These are phyloP conservation scores for Porites australiensis DNA, from an alignment of 64 coral and sea anemone genomes.

Conservation along the genomic window DNA sequence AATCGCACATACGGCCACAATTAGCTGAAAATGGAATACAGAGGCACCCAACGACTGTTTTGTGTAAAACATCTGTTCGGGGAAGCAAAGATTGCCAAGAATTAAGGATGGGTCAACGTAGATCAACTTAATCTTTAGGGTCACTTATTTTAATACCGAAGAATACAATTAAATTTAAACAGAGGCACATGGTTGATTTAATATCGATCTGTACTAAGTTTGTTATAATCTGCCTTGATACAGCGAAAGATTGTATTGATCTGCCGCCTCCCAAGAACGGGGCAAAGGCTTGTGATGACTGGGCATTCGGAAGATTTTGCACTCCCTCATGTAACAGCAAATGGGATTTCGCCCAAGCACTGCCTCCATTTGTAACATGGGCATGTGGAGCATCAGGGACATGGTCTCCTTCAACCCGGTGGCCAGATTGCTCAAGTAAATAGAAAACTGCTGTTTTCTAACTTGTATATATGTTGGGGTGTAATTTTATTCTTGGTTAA, in stretches of 20 bases:
- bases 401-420: background rate
- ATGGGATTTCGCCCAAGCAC: background rate
- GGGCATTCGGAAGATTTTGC: conserved; percentile 25
- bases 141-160: too few relatives aligned
- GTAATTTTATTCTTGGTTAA: too few relatives aligned
- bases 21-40: too few relatives aligned
- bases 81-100: too few relatives aligned
- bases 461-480: too few relatives aligned
- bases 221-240: background rate
- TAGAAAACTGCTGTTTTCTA: background rate
- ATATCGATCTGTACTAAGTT: background rate
- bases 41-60: too few relatives aligned
- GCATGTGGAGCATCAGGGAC: conserved; percentile 2
- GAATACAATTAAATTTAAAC: too few relatives aligned
- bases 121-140: too few relatives aligned
- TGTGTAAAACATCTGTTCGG: too few relatives aligned
- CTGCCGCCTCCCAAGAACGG: background rate
- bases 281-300: conserved; percentile 3
- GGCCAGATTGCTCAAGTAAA: conserved; percentile 45
- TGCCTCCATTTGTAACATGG: background rate
- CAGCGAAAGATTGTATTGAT: conserved; percentile 8
- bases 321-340: conserved; percentile 7
- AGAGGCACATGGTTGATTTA: too few relatives aligned
- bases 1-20: too few relatives aligned
- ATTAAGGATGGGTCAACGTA: too few relatives aligned